Evolutionary conservation across 1,140 invertebrate species (phyloP).

Genomic region (Drosophila parabipectinata): DNA sequence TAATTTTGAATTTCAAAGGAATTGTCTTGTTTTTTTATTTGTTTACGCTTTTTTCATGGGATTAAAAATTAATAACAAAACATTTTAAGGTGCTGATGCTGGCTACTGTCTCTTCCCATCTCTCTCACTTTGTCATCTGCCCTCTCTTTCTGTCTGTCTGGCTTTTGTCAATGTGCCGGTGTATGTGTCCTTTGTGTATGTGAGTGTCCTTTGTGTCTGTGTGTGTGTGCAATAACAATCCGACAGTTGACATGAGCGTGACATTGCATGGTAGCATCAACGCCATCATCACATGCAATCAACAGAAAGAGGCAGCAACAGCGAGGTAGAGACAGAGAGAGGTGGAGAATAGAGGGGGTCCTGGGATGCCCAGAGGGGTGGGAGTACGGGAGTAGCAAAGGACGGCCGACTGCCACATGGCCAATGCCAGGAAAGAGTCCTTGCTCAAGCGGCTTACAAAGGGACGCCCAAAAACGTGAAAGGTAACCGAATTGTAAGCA

Average conservation of each 20-base stretch:
- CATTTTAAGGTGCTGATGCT: slow-evolving; percentile 10
- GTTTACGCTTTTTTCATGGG: neutral
- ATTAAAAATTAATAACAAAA: slow-evolving; percentile 43
- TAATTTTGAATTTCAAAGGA: slow-evolving; percentile 1
- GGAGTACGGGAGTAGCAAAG: neutral
- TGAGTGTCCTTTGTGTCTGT: neutral
- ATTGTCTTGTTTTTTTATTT: neutral
- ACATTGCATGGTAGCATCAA: slow-evolving; percentile 73
- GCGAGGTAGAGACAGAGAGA: neutral
- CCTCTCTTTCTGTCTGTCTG: neutral
- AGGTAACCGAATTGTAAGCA: slow-evolving; percentile 19
- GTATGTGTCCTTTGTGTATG: neutral
- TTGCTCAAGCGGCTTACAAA: slow-evolving; percentile 30
- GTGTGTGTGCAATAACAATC: slow-evolving; percentile 61
- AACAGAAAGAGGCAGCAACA: slow-evolving; percentile 24
- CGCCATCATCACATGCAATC: slow-evolving; percentile 76
- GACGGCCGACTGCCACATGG: slow-evolving; percentile 27
- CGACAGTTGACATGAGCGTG: slow-evolving; percentile 75
- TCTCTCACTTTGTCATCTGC: neutral
- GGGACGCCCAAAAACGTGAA: slow-evolving; percentile 7
- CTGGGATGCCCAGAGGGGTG: neutral
- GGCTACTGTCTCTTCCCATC: neutral
- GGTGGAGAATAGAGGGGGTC: no score
- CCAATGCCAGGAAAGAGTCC: slow-evolving; percentile 33
- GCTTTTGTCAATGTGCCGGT: neutral